These are phyloP conservation scores for Leucoraja ocellata DNA, from an alignment of 2,797 vertebrate genomes.

Conservation along the genomic window DNA sequence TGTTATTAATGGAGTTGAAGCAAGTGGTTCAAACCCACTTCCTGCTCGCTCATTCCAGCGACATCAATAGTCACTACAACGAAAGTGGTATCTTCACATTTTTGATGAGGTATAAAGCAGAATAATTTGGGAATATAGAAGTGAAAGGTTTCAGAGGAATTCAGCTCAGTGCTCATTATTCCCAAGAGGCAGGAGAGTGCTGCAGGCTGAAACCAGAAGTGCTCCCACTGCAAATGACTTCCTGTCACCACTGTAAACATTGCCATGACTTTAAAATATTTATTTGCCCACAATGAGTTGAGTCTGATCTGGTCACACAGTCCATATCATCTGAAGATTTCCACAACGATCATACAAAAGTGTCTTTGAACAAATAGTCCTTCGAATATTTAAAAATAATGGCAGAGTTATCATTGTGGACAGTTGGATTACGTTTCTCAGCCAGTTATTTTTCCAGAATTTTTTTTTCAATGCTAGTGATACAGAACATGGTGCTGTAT, in stretches of 20 bases:
- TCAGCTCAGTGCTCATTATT: no score
- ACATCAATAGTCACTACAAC: neutral
- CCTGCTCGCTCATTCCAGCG: neutral
- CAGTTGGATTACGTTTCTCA: no score
- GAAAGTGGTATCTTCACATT: neutral
- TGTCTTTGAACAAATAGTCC: no score
- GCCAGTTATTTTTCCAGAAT: neutral
- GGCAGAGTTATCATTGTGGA: neutral
- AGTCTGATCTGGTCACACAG: neutral
- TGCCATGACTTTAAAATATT: neutral
- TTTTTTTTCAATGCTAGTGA: neutral
- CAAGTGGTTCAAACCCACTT: neutral
- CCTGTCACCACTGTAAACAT: no score
- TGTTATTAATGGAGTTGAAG: neutral
- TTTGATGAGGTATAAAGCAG: neutral
- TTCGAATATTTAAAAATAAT: neutral
- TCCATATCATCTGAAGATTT: neutral
- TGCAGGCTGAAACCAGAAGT: neutral
- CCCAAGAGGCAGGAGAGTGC: neutral
- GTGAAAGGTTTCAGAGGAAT: no score
- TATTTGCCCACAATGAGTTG: neutral
- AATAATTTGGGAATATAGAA: neutral
- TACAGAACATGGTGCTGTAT: neutral
- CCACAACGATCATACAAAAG: no score
- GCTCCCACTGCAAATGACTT: neutral